Evolutionary conservation across 2,888 invertebrate genomes (phyloP).

Genomic region (Anticlea derivata): DNA sequence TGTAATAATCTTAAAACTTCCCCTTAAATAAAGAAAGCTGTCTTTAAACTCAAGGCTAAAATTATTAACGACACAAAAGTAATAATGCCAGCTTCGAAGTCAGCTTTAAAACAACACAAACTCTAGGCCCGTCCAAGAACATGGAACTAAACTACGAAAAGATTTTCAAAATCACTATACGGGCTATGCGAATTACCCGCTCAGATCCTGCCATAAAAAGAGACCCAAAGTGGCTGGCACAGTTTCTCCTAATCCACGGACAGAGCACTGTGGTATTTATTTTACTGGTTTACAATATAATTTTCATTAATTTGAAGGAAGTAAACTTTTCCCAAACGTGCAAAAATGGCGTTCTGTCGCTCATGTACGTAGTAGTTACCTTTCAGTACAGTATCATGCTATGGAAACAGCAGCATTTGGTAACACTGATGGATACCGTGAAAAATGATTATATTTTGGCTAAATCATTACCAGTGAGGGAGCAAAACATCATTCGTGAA

Average conservation of each 20-base stretch:
- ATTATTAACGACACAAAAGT: background rate
- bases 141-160: slow-evolving; percentile 42
- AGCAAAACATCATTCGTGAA: slow-evolving; percentile 39
- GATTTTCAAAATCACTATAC: slow-evolving; percentile 27
- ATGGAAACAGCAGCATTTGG: slow-evolving; percentile 36
- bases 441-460: slow-evolving; percentile 46
- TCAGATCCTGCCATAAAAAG: slow-evolving; percentile 35
- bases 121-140: too few species aligned
- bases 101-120: too few species aligned
- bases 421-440: slow-evolving; percentile 41
- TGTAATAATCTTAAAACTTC: too few species aligned
- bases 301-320: slow-evolving; percentile 26
- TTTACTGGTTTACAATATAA: slow-evolving; percentile 32
- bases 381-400: slow-evolving; percentile 37
- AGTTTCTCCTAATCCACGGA: slow-evolving; percentile 22
- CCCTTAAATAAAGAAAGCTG: too few species aligned
- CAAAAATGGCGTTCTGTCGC: slow-evolving; percentile 28
- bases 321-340: slow-evolving; percentile 38
- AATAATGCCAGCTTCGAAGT: background rate
- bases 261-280: slow-evolving; percentile 10
- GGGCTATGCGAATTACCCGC: slow-evolving; percentile 28
- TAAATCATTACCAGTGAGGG: slow-evolving; percentile 29
- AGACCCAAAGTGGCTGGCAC: slow-evolving; percentile 35
- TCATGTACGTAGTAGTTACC: slow-evolving; percentile 25
- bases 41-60: background rate